Evolutionary conservation across 2,888 invertebrate genomes (phyloP).

Genomic region (Tetanocera ferruginea): DNA sequence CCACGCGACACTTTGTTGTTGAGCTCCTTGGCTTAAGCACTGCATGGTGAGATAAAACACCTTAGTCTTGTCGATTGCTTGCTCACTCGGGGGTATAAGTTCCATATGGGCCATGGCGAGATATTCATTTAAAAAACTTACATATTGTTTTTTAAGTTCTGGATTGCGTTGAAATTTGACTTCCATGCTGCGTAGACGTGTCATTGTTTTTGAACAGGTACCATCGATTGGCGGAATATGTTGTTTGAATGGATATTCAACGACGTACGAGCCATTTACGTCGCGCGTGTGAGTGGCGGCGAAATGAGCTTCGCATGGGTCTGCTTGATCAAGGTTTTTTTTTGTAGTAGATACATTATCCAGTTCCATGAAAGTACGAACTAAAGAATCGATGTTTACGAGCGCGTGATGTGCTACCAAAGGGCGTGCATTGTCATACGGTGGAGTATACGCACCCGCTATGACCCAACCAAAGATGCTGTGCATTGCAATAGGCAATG

Average conservation of each 20-base stretch:
- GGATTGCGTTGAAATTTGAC: constrained; percentile 35
- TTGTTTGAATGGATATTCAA: constrained; percentile 41
- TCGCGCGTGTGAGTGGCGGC: constrained; percentile 30
- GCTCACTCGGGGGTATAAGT: constrained; percentile 24
- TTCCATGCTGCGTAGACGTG: constrained; percentile 39
- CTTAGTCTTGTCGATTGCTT: constrained; percentile 20
- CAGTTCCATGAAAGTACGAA: constrained; percentile 39
- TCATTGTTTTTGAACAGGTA: constrained; percentile 26
- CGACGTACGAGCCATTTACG: constrained; percentile 40
- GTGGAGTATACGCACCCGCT: constrained; percentile 24
- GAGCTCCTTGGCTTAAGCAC: constrained; percentile 45
- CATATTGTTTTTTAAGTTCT: constrained; percentile 34
- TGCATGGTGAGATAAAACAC: constrained; percentile 47
- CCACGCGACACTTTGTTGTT: constrained; percentile 42
- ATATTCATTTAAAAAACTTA: constrained; percentile 45
- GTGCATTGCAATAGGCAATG: constrained; percentile 36
- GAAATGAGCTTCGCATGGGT: constrained; percentile 41
- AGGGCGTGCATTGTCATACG: constrained; percentile 1
- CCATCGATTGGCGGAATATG: constrained; percentile 25
- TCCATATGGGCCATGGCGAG: constrained; percentile 44
- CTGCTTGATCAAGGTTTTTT: constrained; percentile 5
- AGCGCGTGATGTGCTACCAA: constrained; percentile 25
- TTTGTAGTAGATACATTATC: constrained; percentile 30
- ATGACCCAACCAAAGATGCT: constrained; percentile 45
- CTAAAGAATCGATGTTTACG: too few relatives aligned